A percentile compares a stretch with the other conserved stretches of the same genome.
These are phyloP conservation scores for Marcusenius ussheri DNA, from an alignment of 2,113 vertebrate species.

Conservation along the genomic window DNA sequence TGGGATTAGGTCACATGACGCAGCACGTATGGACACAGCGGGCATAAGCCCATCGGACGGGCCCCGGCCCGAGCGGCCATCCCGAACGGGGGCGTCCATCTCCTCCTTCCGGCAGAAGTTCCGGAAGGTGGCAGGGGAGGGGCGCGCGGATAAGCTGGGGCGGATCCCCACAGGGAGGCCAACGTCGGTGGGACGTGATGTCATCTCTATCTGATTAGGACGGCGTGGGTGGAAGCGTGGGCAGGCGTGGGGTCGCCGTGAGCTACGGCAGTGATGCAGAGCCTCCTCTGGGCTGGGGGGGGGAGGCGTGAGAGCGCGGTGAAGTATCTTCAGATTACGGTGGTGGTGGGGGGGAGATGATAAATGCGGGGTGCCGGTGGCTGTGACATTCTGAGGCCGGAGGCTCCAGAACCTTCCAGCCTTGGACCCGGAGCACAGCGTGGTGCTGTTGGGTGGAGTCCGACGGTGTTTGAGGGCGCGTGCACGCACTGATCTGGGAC, in stretches of 20 bases:
- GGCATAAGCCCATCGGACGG: neutral
- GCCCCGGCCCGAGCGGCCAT: neutral
- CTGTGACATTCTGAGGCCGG: conserved; percentile 42
- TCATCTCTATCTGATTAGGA: conserved; percentile 56
- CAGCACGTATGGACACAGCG: neutral
- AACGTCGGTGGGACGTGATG: conserved; percentile 36
- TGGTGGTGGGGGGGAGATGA: conserved; percentile 63
- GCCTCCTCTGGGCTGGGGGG: conserved; percentile 9
- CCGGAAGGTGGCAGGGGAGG: neutral
- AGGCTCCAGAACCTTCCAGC: neutral
- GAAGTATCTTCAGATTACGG: conserved; percentile 67
- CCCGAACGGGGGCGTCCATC: neutral
- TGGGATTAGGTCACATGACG: neutral
- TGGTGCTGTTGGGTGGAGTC: neutral
- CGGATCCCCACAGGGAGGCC: neutral
- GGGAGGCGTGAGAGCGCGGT: conserved; percentile 47
- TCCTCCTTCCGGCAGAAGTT: neutral
- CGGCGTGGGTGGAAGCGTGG: neutral
- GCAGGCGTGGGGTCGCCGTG: neutral
- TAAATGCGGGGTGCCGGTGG: conserved; percentile 56
- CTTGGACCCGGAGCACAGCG: neutral
- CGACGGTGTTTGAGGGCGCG: neutral
- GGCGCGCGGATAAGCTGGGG: neutral
- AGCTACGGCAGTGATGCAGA: neutral
- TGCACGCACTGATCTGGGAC: neutral